phyloP scores from a whole-genome alignment of 2,797 vertebrate genomes.

The Syndactyla subalaris region DNA sequence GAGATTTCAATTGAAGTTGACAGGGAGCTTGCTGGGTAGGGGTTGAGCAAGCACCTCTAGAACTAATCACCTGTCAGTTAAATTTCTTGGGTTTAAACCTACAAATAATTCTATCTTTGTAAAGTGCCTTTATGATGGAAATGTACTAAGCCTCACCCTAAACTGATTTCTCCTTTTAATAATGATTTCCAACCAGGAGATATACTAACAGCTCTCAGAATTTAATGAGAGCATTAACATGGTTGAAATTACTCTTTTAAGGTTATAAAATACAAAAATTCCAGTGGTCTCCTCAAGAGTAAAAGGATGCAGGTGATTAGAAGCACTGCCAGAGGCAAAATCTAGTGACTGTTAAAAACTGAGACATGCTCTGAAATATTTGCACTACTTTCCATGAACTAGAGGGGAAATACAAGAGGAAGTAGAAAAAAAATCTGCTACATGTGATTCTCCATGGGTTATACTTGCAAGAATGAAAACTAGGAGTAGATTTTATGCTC shows the following conservation, averaged over 20 bases:
- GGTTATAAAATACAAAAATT: neutral
- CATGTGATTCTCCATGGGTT: neutral
- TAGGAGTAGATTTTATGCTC: neutral
- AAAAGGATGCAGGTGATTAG: neutral
- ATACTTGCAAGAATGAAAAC: neutral
- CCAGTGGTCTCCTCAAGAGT: neutral
- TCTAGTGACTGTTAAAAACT: neutral
- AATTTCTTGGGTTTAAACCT: neutral
- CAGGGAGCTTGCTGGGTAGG: neutral
- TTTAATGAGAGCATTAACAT: neutral
- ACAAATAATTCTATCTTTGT: neutral
- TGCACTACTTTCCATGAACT: neutral
- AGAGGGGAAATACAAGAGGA: neutral
- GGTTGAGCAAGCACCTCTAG: neutral
- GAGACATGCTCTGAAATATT: neutral
- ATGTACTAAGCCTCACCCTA: neutral
- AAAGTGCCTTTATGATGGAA: neutral
- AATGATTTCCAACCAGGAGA: neutral
- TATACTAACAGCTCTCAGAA: neutral
- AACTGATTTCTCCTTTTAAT: neutral
- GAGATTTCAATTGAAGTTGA: neutral
- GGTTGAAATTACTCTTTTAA: neutral
- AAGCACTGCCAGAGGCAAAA: neutral
- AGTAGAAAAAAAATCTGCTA: neutral
- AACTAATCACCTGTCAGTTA: neutral